Conservation (phyloP, 2,888 invertebrate genomes). For the Ephialtes manifestator region DNA sequence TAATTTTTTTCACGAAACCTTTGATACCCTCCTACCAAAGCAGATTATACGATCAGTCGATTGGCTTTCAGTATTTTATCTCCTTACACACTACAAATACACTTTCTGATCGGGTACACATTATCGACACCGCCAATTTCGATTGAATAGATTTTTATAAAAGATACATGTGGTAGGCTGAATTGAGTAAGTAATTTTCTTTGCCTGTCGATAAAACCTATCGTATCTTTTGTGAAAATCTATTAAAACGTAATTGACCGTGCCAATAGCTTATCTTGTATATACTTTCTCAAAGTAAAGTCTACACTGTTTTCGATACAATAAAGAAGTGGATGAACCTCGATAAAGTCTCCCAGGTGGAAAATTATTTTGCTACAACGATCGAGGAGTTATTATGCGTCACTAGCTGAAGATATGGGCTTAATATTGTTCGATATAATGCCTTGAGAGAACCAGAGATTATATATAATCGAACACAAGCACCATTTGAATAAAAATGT, state of each 20-base stretch:
- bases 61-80: constrained; percentile 74
- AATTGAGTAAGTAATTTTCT: background rate
- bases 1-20: constrained; percentile 83
- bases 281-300: constrained; percentile 19
- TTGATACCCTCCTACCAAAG: constrained; percentile 72
- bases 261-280: constrained; percentile 15
- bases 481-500: no score
- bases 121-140: background rate
- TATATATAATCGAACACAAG: background rate
- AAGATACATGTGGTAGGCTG: constrained; percentile 6
- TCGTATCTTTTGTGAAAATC: constrained; percentile 8
- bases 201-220: background rate
- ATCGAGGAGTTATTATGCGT: background rate
- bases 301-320: constrained; percentile 16
- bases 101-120: constrained; percentile 30
- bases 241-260: background rate
- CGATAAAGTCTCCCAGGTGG: constrained; percentile 1
- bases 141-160: constrained; percentile 1
- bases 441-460: background rate
- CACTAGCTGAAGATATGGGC: background rate
- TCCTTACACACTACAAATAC: constrained; percentile 61
- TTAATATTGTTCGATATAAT: background rate
- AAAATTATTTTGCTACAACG: background rate
- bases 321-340: constrained; percentile 6
- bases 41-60: constrained; percentile 71